Evolutionary conservation across 2,113 vertebrate species (phyloP), one percentile per base, ranked within the genome.

Genomic region (Paracyprichromis sp.): DNA sequence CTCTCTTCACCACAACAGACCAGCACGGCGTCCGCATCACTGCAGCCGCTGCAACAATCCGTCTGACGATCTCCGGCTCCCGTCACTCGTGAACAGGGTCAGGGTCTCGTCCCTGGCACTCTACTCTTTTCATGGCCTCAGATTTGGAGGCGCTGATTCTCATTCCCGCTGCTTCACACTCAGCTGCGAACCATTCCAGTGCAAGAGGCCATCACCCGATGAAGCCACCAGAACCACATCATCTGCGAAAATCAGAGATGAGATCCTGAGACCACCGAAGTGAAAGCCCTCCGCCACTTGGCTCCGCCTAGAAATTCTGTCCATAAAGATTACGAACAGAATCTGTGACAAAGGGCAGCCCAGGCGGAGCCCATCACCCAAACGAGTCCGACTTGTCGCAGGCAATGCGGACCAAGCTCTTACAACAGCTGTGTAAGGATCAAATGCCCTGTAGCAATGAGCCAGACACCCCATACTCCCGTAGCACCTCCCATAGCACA

Each of bases 351-450:
- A 52, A 6, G 19, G 9, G 19, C 52, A 54, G 5, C 0, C 52
- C 52, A 0, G 52, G 52, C 9, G 9, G n/a, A 13, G 54, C 7
- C 12, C 54, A 16, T 57, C 24, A 57, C 24, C 54, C 54, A 57
- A 57, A 57, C 0, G 7, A 57, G 54, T 56, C 54, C 2, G 4
- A 56, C 7, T 56, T 56, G 2, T 56, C 13, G 21, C 53, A 1
- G 12, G 12, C 54, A 1, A 14, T 57, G 12, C 0, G 0, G 0
- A 29, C 1, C 54, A 57, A 57, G 24, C 54, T 29, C 54, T 5
- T 5, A 5, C 7, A 29, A 29, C 54, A 5, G 24, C 7, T 29
- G 54, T 57, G 4, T 29, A 57, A 26, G 24, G 24, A 29, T 57
- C 54, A 57, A 57, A 14, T 0, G 24, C 24, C 54, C 54, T 5